Evolutionary conservation across 2,797 vertebrate species (phyloP).

Genomic region (Enteromius argenteus): DNA sequence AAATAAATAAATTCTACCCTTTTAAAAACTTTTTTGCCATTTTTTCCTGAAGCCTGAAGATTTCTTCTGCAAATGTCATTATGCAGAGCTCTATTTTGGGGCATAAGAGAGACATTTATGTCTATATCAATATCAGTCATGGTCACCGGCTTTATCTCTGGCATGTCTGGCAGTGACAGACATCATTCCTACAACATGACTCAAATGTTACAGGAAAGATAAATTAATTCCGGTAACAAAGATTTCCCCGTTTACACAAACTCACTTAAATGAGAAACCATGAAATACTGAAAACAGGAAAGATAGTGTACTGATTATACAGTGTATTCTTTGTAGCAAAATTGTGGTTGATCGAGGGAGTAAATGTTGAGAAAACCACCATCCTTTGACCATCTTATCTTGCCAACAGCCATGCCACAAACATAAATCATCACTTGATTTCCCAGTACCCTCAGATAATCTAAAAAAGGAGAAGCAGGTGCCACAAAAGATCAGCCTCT

Average conservation of each 20-base stretch:
- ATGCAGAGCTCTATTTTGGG: neutral
- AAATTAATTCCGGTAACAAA: slow-evolving; percentile 23
- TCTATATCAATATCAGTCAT: neutral
- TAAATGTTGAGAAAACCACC: neutral
- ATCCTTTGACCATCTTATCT: neutral
- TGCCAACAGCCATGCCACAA: neutral
- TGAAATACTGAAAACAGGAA: neutral
- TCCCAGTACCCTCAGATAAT: neutral
- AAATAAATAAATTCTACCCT: neutral
- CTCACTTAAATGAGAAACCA: neutral
- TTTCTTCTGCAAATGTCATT: neutral
- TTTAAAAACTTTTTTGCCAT: neutral
- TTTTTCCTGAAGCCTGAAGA: neutral
- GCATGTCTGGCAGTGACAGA: neutral
- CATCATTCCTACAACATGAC: slow-evolving; percentile 43
- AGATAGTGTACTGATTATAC: neutral
- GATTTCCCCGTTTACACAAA: slow-evolving; percentile 1
- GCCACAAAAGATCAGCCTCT: neutral
- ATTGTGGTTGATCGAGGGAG: neutral
- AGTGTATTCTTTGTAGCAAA: slow-evolving; percentile 6
- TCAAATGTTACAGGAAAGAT: slow-evolving; percentile 7
- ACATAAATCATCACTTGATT: slow-evolving; percentile 10
- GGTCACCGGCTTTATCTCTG: slow-evolving; percentile 34
- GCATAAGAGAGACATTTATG: neutral
- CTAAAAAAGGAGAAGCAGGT: neutral